Base-by-base conservation (phyloP, 2,113 vertebrate genomes). In the Bufo gargarizans region DNA sequence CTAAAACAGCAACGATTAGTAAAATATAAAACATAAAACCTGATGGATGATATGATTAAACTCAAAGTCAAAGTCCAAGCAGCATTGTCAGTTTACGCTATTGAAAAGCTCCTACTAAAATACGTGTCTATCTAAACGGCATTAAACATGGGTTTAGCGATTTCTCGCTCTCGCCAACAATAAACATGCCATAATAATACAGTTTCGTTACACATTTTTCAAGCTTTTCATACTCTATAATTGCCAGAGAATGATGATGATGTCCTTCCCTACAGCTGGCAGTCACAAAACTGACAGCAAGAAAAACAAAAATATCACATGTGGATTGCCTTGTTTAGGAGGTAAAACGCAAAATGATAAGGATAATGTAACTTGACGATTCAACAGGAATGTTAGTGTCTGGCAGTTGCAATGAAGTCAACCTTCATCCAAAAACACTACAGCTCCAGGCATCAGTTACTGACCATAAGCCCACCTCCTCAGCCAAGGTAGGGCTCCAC, bases 131-230 rank as follows among this genome's bases (percentile, higher is more conserved):
- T 47, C 6, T 74, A 74, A 74, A 74, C 33, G 89, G 56, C 56
- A 58, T 80, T 33, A 59, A 16, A 59, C 55, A 58, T 3, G 33
- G 33, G 53, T 80, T 43, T 58, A 22, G 55, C 17, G 79, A 81
- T 81, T 61, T 59, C 12, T 63, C 20, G 56, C 55, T 65, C 8
- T 63, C 45, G 10, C 11, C 59, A 45, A 22, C 16, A 3, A 50
- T 16, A 78, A 59, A 78, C 45, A 63, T 56, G 43, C 43, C 53
- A 45, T 85, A 85, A 85, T 85, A 72, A 85, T 11, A 86, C 17
- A 20, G 56, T 86, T 43, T 59, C 49, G 19, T 65, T 17, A 77
- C 74, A 86, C 19, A 17, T 50, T 11, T 76, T n/a, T 76, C 22
- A 45, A 17, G 47, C 74, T 77, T 86, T 63, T 63, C 50, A n/a